phyloP scores from a whole-genome alignment of 2,113 vertebrate species.

The Poecile atricapillus region DNA sequence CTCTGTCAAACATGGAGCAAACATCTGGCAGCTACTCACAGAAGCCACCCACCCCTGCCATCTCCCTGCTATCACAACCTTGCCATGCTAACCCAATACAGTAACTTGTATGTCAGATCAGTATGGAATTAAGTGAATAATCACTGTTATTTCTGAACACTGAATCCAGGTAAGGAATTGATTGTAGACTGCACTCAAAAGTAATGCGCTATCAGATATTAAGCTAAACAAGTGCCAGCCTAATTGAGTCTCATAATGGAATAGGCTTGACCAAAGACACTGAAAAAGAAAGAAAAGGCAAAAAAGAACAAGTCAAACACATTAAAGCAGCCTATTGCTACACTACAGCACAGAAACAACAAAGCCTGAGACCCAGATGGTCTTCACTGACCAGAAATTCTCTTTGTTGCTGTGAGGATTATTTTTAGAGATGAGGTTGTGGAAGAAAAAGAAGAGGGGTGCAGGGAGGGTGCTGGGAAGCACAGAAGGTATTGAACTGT shows the following conservation, averaged over 20 bases:
- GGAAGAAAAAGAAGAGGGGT: background rate
- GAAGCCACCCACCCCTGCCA: background rate
- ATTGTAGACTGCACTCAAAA: background rate
- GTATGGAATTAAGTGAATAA: background rate
- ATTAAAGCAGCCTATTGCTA: background rate
- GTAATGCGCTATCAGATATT: background rate
- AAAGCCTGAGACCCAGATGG: constrained; percentile 41
- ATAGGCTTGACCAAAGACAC: background rate
- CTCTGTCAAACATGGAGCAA: background rate
- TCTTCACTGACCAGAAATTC: background rate
- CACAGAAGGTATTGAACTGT: background rate
- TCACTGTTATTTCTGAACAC: background rate
- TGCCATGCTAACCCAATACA: background rate
- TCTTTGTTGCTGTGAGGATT: constrained; percentile 24
- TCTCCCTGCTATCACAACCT: background rate
- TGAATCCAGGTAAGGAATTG: background rate
- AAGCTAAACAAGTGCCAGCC: background rate
- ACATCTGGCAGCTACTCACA: background rate
- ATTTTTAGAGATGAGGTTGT: background rate
- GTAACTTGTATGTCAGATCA: background rate
- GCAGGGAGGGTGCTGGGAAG: background rate
- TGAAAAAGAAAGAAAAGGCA: background rate
- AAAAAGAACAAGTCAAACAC: background rate
- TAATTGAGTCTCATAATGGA: background rate
- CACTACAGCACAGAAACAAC: background rate